Conservation (phyloP, 1,140 invertebrate species). For the Melitaea cinxia region DNA sequence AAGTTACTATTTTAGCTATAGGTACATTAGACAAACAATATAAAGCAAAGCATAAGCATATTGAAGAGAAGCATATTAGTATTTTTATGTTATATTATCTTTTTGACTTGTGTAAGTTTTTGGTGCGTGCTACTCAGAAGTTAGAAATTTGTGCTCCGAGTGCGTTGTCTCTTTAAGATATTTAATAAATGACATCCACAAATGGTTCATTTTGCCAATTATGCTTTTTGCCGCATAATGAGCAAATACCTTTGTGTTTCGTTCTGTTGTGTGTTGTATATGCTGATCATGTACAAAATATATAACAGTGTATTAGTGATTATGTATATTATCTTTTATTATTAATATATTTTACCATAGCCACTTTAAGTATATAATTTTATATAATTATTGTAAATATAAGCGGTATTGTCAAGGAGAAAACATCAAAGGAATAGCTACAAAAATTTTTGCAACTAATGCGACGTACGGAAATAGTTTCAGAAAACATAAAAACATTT, state of each 20-base stretch:
- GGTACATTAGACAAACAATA: no score
- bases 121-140: constrained; percentile 25
- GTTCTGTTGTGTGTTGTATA: constrained; percentile 52
- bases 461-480: constrained; percentile 15
- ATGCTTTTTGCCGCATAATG: constrained; percentile 80
- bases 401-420: constrained; percentile 17
- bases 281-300: constrained; percentile 13
- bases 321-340: constrained; percentile 19
- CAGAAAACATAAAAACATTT: constrained; percentile 17
- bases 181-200: constrained; percentile 77
- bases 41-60: constrained; percentile 14
- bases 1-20: not conserved
- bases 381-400: constrained; percentile 11
- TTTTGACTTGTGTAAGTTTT: constrained; percentile 17
- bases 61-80: not conserved
- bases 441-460: constrained; percentile 4
- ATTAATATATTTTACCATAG: not conserved
- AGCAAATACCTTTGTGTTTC: constrained; percentile 70
- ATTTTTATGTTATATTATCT: not conserved
- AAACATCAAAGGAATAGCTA: constrained; percentile 23
- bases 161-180: constrained; percentile 36
- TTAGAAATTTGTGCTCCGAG: constrained; percentile 35
- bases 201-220: constrained; percentile 72
- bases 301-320: constrained; percentile 9
- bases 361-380: no score